A percentile compares a stretch with the other conserved stretches of the same genome.
phyloP scores from a whole-genome alignment of 2,888 invertebrate species.

The Chaetoderma sp. region DNA sequence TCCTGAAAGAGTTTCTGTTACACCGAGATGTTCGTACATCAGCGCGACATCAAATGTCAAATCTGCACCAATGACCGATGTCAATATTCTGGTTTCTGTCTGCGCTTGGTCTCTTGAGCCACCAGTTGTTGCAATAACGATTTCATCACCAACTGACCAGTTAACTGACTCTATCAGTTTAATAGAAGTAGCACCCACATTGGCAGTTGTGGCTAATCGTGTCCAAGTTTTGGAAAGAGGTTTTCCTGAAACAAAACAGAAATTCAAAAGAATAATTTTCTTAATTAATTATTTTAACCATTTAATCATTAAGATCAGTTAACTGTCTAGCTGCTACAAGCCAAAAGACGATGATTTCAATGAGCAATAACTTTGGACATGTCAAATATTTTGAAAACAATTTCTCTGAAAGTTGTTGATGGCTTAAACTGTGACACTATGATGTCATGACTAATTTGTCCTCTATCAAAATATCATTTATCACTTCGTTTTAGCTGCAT shows the following conservation, averaged over 20 bases:
- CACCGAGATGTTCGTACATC: constrained; percentile 51
- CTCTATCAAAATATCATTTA: too few relatives aligned
- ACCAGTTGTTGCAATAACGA: constrained; percentile 65
- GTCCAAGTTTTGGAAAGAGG: constrained; percentile 56
- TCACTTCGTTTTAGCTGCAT: too few relatives aligned
- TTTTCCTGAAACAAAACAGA: constrained; percentile 46
- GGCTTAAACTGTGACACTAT: too few relatives aligned
- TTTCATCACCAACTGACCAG: constrained; percentile 56
- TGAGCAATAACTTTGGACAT: too few relatives aligned
- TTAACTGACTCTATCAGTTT: constrained; percentile 46
- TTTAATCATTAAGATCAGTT: too few relatives aligned
- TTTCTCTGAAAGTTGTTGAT: too few relatives aligned
- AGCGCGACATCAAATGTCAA: constrained; percentile 51
- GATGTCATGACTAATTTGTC: too few relatives aligned
- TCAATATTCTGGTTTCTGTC: constrained; percentile 55
- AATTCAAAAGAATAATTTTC: too few relatives aligned
- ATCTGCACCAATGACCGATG: constrained; percentile 46
- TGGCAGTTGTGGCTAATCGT: constrained; percentile 46
- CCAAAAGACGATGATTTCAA: too few relatives aligned
- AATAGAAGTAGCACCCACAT: constrained; percentile 46
- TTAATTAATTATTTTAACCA: too few relatives aligned
- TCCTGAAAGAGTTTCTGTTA: constrained; percentile 46
- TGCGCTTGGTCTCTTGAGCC: constrained; percentile 54
- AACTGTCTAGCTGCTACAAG: too few relatives aligned
- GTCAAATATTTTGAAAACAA: too few relatives aligned